A percentile compares a stretch with the other conserved stretches of the same genome.
Conservation (phyloP, 2,797 vertebrate genomes). For the Sebastolobus alascanus region DNA sequence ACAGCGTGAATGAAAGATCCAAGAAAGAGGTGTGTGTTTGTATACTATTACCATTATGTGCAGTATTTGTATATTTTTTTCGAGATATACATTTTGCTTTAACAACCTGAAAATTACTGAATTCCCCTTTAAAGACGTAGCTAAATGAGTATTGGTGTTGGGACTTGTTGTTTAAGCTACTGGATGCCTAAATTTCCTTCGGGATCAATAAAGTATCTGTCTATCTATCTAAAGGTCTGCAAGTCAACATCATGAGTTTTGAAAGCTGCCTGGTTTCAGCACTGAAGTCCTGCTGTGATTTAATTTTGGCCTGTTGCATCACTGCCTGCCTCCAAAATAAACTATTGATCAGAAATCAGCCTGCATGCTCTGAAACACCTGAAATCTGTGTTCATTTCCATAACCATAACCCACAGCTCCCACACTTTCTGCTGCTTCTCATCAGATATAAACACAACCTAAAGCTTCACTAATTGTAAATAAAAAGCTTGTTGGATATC, state of each 20-base stretch:
- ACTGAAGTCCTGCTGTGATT: slow-evolving; percentile 19
- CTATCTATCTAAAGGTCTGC: neutral
- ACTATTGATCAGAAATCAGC: slow-evolving; percentile 45
- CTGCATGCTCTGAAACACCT: slow-evolving; percentile 15
- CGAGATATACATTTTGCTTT: neutral
- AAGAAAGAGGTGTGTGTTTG: neutral
- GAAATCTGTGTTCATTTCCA: slow-evolving; percentile 12
- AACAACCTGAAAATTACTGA: neutral
- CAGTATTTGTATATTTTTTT: neutral
- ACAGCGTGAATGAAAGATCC: neutral
- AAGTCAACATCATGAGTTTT: neutral
- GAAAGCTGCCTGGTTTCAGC: neutral
- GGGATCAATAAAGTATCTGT: too few species aligned
- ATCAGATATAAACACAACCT: neutral
- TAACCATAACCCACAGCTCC: neutral
- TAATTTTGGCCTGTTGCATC: slow-evolving; percentile 36
- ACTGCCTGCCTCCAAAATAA: slow-evolving; percentile 16
- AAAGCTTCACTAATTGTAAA: neutral
- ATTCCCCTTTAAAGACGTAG: neutral
- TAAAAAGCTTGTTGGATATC: neutral
- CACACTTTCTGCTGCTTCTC: neutral
- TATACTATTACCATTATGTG: neutral
- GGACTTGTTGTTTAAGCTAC: too few species aligned
- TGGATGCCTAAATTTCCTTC: too few species aligned
- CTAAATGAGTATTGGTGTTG: too few species aligned